Base-by-base conservation (phyloP, 2,113 vertebrate genomes). In the Gulo gulo region DNA sequence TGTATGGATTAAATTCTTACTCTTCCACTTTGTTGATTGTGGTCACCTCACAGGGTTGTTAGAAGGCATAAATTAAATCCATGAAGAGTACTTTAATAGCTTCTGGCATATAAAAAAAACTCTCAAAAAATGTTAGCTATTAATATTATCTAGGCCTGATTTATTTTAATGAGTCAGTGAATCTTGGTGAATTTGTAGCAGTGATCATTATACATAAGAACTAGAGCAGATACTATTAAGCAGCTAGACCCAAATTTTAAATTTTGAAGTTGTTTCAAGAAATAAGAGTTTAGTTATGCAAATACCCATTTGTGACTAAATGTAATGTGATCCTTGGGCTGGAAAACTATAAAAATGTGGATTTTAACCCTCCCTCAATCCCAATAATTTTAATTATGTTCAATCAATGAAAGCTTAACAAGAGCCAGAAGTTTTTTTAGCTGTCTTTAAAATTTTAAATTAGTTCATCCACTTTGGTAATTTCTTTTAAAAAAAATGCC, bases 401-500 rank as follows among this genome's bases (percentile, higher is more conserved):
- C 20, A 50, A 45, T 88, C 80, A 31, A 2, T 95, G 8, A 88
- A 89, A 34, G 8, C 31, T 57, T 88, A 73, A 42, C 15, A 61
- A 82, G 9, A 21, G 0, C n/a, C 34, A 63, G 82, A 0, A n/a
- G 36, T 55, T 84, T 91, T 76, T 71, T 23, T 63, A 21, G 4
- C 15, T 26, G 6, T 65, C 42, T 95, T 90, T 83, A 20, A 94
- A 47, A 36, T 91, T 65, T 95, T 78, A 14, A 88, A 39, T 84
- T 73, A 73, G 59, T 81, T 34, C 14, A 50, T 76, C 85, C 57
- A 42, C 31, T 81, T 71, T 88, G 18, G 12, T 42, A 39, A 84
- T 71, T 97, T 84, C 18, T 69, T 63, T 69, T 50, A 91, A 86
- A 91, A 86, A 86, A 94, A 67, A 86, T 9, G 34, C 42, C 14